Conservation (phyloP, 2,888 invertebrate species). For the Tuberolachnus salignus region DNA sequence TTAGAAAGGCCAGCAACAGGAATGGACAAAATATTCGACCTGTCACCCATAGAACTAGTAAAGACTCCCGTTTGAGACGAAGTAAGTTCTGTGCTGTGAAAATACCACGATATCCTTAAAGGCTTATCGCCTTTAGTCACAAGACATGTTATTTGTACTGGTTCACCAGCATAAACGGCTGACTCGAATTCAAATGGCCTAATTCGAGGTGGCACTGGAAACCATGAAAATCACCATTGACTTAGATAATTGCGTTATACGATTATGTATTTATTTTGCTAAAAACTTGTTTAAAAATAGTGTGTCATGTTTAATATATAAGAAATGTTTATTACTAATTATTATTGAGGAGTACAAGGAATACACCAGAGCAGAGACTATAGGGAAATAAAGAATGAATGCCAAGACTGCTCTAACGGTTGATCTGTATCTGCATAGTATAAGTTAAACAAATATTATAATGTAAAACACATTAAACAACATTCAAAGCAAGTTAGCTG, state of each 20-base stretch:
- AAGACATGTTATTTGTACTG: constrained; percentile 70
- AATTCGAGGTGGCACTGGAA: constrained; percentile 73
- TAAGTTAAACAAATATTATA: too few species aligned
- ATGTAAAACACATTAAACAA: background rate
- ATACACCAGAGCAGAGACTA: background rate
- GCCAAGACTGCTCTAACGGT: background rate
- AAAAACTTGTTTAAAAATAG: background rate
- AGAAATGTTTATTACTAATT: background rate
- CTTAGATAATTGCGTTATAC: background rate
- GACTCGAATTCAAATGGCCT: constrained; percentile 67
- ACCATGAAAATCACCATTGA: constrained; percentile 10
- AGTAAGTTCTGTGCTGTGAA: constrained; percentile 43
- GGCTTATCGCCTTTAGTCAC: constrained; percentile 74
- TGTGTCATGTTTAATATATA: background rate
- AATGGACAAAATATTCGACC: constrained; percentile 61
- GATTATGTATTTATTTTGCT: background rate
- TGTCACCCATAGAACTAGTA: constrained; percentile 59
- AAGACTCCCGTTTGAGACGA: constrained; percentile 51
- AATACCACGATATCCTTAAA: constrained; percentile 67
- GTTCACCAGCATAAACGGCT: constrained; percentile 71
- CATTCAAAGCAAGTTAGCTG: background rate
- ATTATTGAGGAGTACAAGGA: constrained; percentile 21
- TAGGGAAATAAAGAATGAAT: background rate
- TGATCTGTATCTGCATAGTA: background rate
- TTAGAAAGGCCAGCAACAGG: constrained; percentile 61